phyloP scores from a whole-genome alignment of 2,797 vertebrate genomes.

The Sebastes minor region DNA sequence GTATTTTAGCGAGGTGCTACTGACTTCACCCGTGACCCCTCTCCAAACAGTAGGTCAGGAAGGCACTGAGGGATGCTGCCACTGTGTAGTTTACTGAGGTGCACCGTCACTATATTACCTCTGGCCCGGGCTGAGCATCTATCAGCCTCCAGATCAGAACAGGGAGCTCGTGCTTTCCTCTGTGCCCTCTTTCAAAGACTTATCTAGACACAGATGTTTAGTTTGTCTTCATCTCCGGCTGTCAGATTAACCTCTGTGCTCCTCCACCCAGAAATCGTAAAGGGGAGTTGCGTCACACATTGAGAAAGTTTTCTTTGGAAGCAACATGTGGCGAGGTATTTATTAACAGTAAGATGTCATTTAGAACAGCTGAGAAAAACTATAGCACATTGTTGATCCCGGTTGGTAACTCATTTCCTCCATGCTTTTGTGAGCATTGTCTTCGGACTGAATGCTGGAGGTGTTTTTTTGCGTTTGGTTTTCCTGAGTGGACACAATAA shows the following conservation, averaged over 20 bases:
- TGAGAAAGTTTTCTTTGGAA: slow-evolving; percentile 46
- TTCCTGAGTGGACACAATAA: slow-evolving; percentile 78
- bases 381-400: slow-evolving; percentile 52
- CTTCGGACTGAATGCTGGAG: slow-evolving; percentile 68
- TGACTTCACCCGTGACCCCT: slow-evolving; percentile 44
- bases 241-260: slow-evolving; percentile 29
- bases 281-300: not conserved
- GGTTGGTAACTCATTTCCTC: slow-evolving; percentile 72
- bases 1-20: slow-evolving; percentile 44
- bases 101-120: slow-evolving; percentile 38
- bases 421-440: slow-evolving; percentile 72
- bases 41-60: slow-evolving; percentile 44
- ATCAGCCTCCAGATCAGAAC: slow-evolving; percentile 24
- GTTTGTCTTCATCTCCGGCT: slow-evolving; percentile 16
- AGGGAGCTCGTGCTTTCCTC: slow-evolving; percentile 16
- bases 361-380: slow-evolving; percentile 55
- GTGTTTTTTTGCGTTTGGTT: slow-evolving; percentile 72
- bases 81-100: slow-evolving; percentile 29
- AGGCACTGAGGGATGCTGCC: slow-evolving; percentile 25
- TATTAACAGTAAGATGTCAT: slow-evolving; percentile 62
- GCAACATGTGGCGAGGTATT: slow-evolving; percentile 62
- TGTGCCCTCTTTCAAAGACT: not conserved
- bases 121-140: slow-evolving; percentile 22
- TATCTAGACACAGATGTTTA: slow-evolving; percentile 14
- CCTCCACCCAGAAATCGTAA: slow-evolving; percentile 18